Evolutionary conservation across 2,888 invertebrate genomes (phyloP), one percentile per base, ranked within the genome.

Genomic region (Crossocerus cetratus): DNA sequence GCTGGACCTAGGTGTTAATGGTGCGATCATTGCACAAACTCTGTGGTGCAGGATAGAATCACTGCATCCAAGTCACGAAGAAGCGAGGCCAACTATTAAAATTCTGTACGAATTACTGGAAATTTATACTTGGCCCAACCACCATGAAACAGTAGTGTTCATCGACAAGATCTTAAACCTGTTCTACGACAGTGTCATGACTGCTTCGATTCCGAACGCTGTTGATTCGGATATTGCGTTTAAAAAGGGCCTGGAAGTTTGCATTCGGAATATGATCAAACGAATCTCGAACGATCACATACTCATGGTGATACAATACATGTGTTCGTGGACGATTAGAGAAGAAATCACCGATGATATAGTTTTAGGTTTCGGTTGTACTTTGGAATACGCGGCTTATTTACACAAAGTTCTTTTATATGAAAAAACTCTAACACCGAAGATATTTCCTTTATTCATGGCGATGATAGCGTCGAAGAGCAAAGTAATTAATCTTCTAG

Each of bases 161-260:
- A 84, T 92, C 2, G 89, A 90, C 2, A 90, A 91, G 18, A 86
- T 93, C 3, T 79, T 93, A 62, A 88, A 90, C 43, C 90, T 93
- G 69, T 92, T 92, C 71, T 89, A 91, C 21, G 86, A 86, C 20
- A 92, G 92, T 69, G 88, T 92, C n/a, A 77, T 79, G 4, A 65
- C 69, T n/a, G 18, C 4, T 2, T 61, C 65, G 16, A 76, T 78
- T 60, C 43, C 85, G 59, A 79, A 84, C 1, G 82, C 82, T 22
- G 62, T 82, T 3, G 77, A 81, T 3, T 82, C 84, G 1, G 91
- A 91, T 63, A 84, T 80, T 1, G 88, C 89, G 53, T 80, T 93
- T 65, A 90, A 89, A 45, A 92, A 91, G 76, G 92, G 93, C 2
- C 90, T 93, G 5, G 93, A 93, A 82, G 91, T 92, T 0, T 93